These are phyloP conservation scores for Mionectes olivaceus DNA, from an alignment of 2,797 vertebrate genomes.

Conservation along the genomic window DNA sequence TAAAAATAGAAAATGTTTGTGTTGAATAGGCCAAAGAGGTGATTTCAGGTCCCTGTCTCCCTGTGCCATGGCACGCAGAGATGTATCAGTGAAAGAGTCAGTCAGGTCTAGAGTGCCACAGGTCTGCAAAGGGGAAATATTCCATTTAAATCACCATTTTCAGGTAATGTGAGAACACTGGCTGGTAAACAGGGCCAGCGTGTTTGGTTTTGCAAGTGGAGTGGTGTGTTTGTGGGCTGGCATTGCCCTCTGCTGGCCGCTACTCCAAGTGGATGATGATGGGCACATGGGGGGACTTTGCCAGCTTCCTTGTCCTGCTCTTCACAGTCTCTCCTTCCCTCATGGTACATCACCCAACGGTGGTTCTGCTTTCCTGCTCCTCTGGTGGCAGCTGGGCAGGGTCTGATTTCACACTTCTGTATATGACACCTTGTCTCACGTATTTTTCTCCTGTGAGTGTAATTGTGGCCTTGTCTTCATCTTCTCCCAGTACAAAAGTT, in stretches of 20 bases:
- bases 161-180: not conserved
- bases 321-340: not conserved
- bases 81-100: not conserved
- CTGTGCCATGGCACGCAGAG: not conserved
- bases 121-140: not conserved
- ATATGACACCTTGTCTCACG: not conserved
- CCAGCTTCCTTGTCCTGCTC: not conserved
- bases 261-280: accelerated
- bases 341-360: no score
- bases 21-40: not conserved
- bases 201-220: accelerated
- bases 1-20: not conserved
- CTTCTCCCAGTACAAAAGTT: not conserved
- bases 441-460: not conserved
- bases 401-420: not conserved
- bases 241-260: constrained; percentile 49
- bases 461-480: not conserved
- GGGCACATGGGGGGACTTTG: accelerated
- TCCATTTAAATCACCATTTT: not conserved
- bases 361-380: not conserved
- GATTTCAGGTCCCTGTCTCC: not conserved
- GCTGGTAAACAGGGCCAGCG: not conserved
- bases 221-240: accelerated
- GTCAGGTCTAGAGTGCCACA: not conserved
- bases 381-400: not conserved